Evolutionary conservation across 2,888 invertebrate species (phyloP), one percentile per base, ranked within the genome.

Genomic region (Apamea epomidion): DNA sequence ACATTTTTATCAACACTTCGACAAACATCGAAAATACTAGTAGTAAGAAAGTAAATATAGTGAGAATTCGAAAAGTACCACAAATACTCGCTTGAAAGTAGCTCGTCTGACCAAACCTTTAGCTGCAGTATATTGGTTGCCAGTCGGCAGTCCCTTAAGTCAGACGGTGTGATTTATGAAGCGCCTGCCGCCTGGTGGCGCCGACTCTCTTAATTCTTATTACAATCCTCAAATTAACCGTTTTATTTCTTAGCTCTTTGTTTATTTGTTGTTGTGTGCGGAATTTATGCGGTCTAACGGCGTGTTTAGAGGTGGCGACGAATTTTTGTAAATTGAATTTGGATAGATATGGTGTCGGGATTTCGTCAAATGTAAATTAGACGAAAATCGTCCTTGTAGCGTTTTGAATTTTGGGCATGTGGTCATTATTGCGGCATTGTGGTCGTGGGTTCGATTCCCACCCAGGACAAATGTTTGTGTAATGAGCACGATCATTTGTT

Each of bases 111-210:
- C 42, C 74, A 68, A 73, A 74, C 65, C 77, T 78, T 88, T 87
- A 83, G 71, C 62, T 69, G 70, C 85, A 87, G 51, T 84, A 70
- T 87, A 80, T 84, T 70, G 67, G 69, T 75, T 84, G 68, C 54
- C 21, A 84, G 87, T 87, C 84, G 87, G 80, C 87, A 84, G 85
- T 84, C 85, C 88, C 88, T 88, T 81, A 79, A 84, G 86, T 87
- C 87, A 88, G 91, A 85, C 90, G 78, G 88, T 88, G 91, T 94
- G 94, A 94, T 94, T 94, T 94, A 94, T 93, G 89, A 88, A 83
- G 84, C 89, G 91, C 87, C 85, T 90, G 90, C 88, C 80, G 88
- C 76, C 80, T 84, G 73, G 88, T 93, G 94, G 94, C 94, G 94
- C 94, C 94, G 90, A 85, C 82, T 81, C 88, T 80, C 87, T 88